phyloP scores from a whole-genome alignment of 2,113 vertebrate species.

The Sylvietta virens region DNA sequence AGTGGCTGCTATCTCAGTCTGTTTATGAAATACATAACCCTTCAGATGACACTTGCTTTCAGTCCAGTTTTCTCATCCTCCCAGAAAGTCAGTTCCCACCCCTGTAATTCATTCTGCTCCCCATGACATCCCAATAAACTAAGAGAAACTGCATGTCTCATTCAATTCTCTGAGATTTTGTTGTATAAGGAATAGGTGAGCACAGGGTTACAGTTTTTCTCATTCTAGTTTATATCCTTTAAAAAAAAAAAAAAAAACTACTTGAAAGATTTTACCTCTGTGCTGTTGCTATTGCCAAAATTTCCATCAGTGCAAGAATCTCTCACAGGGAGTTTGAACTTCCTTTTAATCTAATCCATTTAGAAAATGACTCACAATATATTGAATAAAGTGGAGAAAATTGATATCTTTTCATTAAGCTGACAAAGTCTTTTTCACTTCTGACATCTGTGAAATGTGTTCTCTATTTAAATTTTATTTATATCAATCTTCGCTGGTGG shows the following conservation, averaged over 20 bases:
- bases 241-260: background rate
- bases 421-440: slow-evolving; percentile 75
- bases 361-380: slow-evolving; percentile 76
- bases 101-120: slow-evolving; percentile 12
- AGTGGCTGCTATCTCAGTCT: background rate
- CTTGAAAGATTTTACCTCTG: slow-evolving; percentile 22
- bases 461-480: slow-evolving; percentile 81
- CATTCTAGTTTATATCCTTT: background rate
- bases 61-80: background rate
- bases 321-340: slow-evolving; percentile 68
- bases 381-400: slow-evolving; percentile 78
- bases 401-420: slow-evolving; percentile 79
- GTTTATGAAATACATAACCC: background rate
- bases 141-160: slow-evolving; percentile 8
- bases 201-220: slow-evolving; percentile 7
- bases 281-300: slow-evolving; percentile 40
- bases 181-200: slow-evolving; percentile 40
- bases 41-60: background rate
- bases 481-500: slow-evolving; percentile 69
- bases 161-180: slow-evolving; percentile 49
- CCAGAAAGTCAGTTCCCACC: background rate
- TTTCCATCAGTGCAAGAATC: slow-evolving; percentile 39
- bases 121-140: slow-evolving; percentile 42
- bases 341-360: slow-evolving; percentile 80
- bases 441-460: slow-evolving; percentile 72